Evolutionary conservation across 2,113 vertebrate genomes (phyloP).

Genomic region (Anseranas semipalmata): DNA sequence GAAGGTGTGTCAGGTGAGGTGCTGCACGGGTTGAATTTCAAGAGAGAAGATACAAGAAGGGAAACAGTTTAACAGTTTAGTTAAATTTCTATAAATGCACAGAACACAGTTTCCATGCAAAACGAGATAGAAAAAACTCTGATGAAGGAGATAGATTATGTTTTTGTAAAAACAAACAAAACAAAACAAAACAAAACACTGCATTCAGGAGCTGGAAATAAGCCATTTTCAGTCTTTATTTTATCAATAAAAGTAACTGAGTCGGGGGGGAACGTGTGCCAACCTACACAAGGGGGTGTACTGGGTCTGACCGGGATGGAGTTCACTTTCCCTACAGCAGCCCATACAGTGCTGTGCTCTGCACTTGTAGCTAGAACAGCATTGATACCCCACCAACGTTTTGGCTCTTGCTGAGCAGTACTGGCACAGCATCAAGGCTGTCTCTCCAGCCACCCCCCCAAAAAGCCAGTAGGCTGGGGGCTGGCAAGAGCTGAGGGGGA

Average conservation of each 20-base stretch:
- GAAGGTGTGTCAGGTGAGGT: background rate
- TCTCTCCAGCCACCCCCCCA: too few species aligned
- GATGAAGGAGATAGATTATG: background rate
- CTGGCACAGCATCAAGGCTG: too few species aligned
- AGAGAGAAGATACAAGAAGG: background rate
- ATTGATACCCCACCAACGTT: background rate
- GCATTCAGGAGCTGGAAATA: background rate
- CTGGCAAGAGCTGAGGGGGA: background rate
- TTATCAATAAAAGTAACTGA: background rate
- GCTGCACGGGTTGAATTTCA: background rate
- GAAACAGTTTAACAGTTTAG: background rate
- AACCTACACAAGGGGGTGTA: accelerated
- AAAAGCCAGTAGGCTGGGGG: background rate
- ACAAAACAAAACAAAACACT: too few species aligned
- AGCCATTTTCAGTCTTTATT: background rate
- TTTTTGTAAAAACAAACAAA: too few species aligned
- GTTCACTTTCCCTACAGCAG: too few species aligned
- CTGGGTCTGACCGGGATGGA: too few species aligned
- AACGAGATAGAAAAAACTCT: accelerated
- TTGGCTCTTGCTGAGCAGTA: background rate
- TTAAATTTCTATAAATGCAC: background rate
- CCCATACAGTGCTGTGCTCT: too few species aligned
- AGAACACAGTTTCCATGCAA: accelerated
- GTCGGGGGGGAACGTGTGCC: background rate
- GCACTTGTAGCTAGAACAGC: too few species aligned